A percentile compares a stretch with the other conserved stretches of the same genome.
These are phyloP conservation scores for Semaprochilodus insignis DNA, from an alignment of 2,797 vertebrate genomes.

Conservation along the genomic window DNA sequence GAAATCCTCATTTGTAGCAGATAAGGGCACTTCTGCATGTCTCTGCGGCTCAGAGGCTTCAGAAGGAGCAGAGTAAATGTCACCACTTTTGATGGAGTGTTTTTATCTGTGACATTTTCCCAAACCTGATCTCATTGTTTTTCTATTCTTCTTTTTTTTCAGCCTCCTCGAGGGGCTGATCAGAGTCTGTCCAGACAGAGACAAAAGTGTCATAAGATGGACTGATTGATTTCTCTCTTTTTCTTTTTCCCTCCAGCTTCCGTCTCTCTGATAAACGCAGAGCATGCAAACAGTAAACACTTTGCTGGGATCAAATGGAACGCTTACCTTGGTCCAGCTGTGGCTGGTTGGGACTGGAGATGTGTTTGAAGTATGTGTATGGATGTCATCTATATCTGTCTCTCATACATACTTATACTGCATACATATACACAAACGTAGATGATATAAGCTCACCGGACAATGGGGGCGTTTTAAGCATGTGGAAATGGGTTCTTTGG, in stretches of 20 bases:
- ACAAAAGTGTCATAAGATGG: conserved; percentile 19
- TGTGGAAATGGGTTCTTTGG: too few species aligned
- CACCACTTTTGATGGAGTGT: conserved; percentile 45
- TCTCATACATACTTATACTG: too few species aligned
- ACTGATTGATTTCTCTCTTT: not conserved
- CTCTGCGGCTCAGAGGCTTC: conserved; percentile 18
- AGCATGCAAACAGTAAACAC: not conserved
- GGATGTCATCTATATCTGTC: not conserved
- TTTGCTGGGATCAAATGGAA: not conserved
- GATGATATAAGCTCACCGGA: too few species aligned
- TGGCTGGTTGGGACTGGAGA: not conserved
- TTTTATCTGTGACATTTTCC: conserved; percentile 59
- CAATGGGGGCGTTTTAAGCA: too few species aligned
- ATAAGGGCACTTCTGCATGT: conserved; percentile 36
- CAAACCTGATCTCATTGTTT: conserved; percentile 48
- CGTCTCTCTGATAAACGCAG: conserved; percentile 1
- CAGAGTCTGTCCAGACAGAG: conserved; percentile 20
- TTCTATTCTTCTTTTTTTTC: not conserved
- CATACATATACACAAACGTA: too few species aligned
- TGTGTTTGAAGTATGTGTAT: not conserved
- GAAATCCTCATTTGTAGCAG: conserved; percentile 17
- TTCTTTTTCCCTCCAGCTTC: not conserved
- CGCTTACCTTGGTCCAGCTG: not conserved
- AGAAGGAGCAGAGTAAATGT: conserved; percentile 39
- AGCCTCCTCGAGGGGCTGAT: conserved; percentile 30